Base-by-base conservation (phyloP, 2,888 invertebrate species). In the Metallyticus violacea region DNA sequence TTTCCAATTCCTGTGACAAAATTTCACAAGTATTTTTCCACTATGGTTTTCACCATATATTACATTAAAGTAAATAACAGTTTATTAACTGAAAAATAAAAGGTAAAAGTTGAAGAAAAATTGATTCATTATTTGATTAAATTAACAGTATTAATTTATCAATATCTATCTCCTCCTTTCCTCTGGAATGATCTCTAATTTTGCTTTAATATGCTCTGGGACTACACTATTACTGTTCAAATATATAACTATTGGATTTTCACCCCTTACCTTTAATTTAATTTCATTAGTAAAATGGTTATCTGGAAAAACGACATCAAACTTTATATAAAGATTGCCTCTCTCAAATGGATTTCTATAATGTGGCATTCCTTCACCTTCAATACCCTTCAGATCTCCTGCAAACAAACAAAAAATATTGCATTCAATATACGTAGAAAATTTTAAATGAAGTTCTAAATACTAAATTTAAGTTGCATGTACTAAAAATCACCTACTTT, bases 361-460 rank as follows among this genome's bases (percentile, higher is more conserved):
- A 77, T 94, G 93, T 1, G 99, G 99, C 98, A 99, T 99, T 27
- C 99, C 99, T 92, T 98, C 97, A 6, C 96, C 96, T 88, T 93
- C 93, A 86, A 99, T 95, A 88, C 95, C 95, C 91, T 96, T 97
- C 2, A 96, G 92, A 90, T 94, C 94, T 91, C 97, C 94, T 90
- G 93, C 81, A 83, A 86, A 26, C 85, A 22, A 26, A 28, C 22
- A 85, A 79, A 77, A 80, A 27, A 6, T 30, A 26, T 7, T 25
- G 15, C 15, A 77, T 25, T n/a, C 26, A 6, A 22, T 79, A 26
- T 25, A 7, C 22, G n/a, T n/a, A n/a, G n/a, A n/a, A n/a, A n/a
- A n/a, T n/a, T n/a, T n/a, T n/a, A n/a, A n/a, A n/a, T n/a, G n/a
- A n/a, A n/a, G n/a, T n/a, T n/a, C n/a, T n/a, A n/a, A n/a, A n/a